phyloP scores from a whole-genome alignment of 2,113 vertebrate genomes.

The Lontra canadensis region DNA sequence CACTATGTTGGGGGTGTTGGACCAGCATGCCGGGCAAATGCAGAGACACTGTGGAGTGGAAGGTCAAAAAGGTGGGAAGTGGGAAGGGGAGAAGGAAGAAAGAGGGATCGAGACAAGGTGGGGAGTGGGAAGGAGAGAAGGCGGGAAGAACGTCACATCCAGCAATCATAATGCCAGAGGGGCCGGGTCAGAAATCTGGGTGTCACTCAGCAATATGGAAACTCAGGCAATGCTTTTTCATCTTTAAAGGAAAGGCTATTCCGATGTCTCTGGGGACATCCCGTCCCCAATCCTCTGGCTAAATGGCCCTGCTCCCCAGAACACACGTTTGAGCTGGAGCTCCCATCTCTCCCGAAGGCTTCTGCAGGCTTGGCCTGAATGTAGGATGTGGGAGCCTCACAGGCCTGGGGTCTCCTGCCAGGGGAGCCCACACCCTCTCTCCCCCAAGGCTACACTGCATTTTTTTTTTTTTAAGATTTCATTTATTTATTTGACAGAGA shows the following conservation, averaged over 20 bases:
- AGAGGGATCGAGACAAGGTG: neutral
- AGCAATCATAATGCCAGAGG: neutral
- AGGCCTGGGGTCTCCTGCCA: neutral
- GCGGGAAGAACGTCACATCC: neutral
- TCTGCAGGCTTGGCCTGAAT: neutral
- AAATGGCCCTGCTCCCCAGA: neutral
- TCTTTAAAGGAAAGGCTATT: neutral
- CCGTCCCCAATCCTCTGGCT: neutral
- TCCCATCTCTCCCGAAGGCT: neutral
- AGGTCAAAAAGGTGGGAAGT: neutral
- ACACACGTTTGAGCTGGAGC: neutral
- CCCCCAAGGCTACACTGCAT: no score
- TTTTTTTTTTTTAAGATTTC: no score
- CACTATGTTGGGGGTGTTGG: rapidly evolving
- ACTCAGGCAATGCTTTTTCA: neutral
- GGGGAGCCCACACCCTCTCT: neutral
- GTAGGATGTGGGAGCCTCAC: rapidly evolving
- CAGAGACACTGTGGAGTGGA: neutral
- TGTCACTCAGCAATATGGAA: neutral
- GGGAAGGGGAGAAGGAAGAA: neutral
- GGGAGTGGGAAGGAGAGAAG: neutral
- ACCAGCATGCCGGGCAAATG: neutral
- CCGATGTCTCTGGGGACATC: neutral
- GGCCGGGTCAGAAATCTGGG: no score
- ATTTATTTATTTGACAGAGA: no score